Percentiles rank a stretch among this genome's conserved stretches.
Conservation (phyloP, 2,797 vertebrate species). For the Diceros bicornis region DNA sequence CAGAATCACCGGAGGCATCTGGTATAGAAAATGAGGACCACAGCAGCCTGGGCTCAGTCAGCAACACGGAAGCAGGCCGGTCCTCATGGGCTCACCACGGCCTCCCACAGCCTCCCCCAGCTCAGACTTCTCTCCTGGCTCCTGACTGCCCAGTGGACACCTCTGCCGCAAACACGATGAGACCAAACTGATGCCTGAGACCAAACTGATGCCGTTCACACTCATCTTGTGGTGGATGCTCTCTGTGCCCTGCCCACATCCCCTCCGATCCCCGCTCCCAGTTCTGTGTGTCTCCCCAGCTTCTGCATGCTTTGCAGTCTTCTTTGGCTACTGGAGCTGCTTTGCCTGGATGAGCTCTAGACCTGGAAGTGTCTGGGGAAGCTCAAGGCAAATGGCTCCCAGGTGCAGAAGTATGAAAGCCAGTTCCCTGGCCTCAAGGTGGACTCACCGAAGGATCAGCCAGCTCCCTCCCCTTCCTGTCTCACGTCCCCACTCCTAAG, state of each 20-base stretch:
- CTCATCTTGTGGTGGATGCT: neutral
- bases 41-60: too few relatives aligned
- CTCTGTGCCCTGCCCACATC: neutral
- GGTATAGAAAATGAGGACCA: neutral
- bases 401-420: neutral
- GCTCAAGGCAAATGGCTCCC: neutral
- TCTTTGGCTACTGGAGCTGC: neutral
- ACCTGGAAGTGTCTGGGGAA: neutral
- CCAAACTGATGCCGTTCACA: neutral
- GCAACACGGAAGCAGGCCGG: rapidly evolving
- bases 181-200: neutral
- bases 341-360: rapidly evolving
- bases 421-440: neutral
- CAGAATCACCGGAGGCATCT: neutral
- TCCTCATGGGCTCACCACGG: rapidly evolving
- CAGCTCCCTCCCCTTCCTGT: neutral
- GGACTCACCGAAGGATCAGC: neutral
- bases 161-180: neutral
- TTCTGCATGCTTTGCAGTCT: neutral
- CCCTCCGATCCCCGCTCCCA: rapidly evolving
- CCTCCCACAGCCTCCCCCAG: neutral
- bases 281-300: neutral
- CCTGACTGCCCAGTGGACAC: neutral
- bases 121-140: neutral
- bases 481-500: neutral